Conservation (phyloP, 2,113 vertebrate genomes). For the Carassius gibelio region DNA sequence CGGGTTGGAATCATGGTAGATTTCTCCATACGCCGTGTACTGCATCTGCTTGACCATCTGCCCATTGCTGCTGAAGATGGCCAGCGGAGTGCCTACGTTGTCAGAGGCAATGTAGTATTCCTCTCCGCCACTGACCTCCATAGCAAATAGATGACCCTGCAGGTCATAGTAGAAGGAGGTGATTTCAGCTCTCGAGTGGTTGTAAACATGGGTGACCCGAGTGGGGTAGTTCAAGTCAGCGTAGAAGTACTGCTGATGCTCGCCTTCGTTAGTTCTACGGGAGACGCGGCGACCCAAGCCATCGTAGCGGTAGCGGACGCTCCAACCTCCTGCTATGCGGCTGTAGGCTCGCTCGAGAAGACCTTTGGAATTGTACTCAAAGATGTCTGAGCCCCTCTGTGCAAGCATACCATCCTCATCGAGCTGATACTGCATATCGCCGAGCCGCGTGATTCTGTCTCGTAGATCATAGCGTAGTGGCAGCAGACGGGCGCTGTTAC, state of each 20-base stretch:
- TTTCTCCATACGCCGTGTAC: constrained; percentile 87
- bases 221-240: constrained; percentile 87
- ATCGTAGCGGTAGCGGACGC: constrained; percentile 83
- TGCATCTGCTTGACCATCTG: constrained; percentile 90
- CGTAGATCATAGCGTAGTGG: constrained; percentile 86
- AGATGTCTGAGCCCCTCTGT: constrained; percentile 83
- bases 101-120: constrained; percentile 88
- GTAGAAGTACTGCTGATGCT: constrained; percentile 89
- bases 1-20: constrained; percentile 86
- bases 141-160: constrained; percentile 88
- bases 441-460: constrained; percentile 85
- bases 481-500: constrained; percentile 84
- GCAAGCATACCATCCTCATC: constrained; percentile 86
- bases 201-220: constrained; percentile 86
- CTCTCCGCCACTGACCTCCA: constrained; percentile 88
- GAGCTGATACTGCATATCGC: constrained; percentile 85
- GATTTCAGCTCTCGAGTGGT: constrained; percentile 87
- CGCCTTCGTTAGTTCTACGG: constrained; percentile 81
- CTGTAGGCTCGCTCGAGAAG: constrained; percentile 85
- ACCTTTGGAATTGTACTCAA: constrained; percentile 89
- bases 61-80: constrained; percentile 87
- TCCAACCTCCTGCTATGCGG: constrained; percentile 80
- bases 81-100: constrained; percentile 85
- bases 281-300: constrained; percentile 85
- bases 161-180: constrained; percentile 87